These are phyloP conservation scores for Elachura formosa DNA, from an alignment of 2,113 vertebrate species.

Conservation along the genomic window DNA sequence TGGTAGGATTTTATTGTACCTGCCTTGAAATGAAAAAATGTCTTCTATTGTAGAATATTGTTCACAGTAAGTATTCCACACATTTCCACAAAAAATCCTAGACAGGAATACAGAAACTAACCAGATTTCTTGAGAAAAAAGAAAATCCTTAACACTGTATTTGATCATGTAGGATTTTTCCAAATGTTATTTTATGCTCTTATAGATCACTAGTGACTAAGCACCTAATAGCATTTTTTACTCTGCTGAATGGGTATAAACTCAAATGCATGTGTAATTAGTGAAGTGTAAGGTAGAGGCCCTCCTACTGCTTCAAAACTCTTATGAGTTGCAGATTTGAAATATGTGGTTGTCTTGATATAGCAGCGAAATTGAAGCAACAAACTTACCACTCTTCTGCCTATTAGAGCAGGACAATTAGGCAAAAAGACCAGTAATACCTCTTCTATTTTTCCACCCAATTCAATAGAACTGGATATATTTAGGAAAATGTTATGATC, in stretches of 20 bases:
- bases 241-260: neutral
- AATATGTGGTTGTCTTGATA: neutral
- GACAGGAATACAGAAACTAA: neutral
- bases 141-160: neutral
- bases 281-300: neutral
- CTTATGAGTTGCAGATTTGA: neutral
- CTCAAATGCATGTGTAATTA: neutral
- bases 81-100: neutral
- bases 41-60: neutral
- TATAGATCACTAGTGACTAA: neutral
- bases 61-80: neutral
- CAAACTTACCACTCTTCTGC: neutral
- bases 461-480: neutral
- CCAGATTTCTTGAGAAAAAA: neutral
- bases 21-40: neutral
- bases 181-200: neutral
- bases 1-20: neutral
- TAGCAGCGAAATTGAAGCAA: neutral
- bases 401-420: neutral
- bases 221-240: neutral
- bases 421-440: neutral
- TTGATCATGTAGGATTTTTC: neutral
- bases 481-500: neutral
- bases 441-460: neutral
- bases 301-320: neutral